Evolutionary conservation across 1,140 invertebrate species (phyloP).

Genomic region (Pemphigus obesinymphae): DNA sequence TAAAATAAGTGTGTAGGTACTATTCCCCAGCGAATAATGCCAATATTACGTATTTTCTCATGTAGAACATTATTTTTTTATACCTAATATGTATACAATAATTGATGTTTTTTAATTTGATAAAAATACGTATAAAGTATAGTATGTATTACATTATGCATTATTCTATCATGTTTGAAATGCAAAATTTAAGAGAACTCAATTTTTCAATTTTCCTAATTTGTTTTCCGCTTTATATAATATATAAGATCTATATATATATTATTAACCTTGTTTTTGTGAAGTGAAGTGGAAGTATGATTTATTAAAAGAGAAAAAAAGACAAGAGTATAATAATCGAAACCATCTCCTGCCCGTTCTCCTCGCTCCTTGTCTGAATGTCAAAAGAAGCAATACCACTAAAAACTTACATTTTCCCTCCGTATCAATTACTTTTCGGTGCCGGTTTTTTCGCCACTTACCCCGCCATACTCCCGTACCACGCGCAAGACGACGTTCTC

Average conservation of each 20-base stretch:
- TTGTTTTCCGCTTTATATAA: background rate
- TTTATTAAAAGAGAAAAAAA: constrained; percentile 29
- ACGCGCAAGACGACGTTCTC: background rate
- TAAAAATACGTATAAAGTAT: too few relatives aligned
- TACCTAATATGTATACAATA: background rate
- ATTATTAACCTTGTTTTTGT: constrained; percentile 19
- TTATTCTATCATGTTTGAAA: background rate
- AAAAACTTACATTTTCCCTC: constrained; percentile 35
- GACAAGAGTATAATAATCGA: constrained; percentile 31
- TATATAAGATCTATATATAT: background rate
- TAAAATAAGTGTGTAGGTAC: too few relatives aligned
- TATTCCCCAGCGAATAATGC: too few relatives aligned
- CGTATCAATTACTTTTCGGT: constrained; percentile 39
- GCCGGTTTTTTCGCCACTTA: constrained; percentile 37
- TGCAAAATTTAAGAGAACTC: background rate
- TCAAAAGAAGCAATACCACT: constrained; percentile 41
- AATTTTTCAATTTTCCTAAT: constrained; percentile 35
- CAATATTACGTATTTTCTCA: too few relatives aligned
- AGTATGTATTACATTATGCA: too few relatives aligned
- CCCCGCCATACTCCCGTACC: background rate
- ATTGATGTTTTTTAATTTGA: background rate
- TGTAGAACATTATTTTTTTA: too few relatives aligned
- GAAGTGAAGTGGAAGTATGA: constrained; percentile 28
- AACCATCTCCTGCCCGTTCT: background rate
- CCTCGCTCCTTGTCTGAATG: background rate